A percentile compares a stretch with the other conserved stretches of the same genome.
These are phyloP conservation scores for Cyprinodon brontotheroides DNA, from an alignment of 2,113 vertebrate species.

Conservation along the genomic window DNA sequence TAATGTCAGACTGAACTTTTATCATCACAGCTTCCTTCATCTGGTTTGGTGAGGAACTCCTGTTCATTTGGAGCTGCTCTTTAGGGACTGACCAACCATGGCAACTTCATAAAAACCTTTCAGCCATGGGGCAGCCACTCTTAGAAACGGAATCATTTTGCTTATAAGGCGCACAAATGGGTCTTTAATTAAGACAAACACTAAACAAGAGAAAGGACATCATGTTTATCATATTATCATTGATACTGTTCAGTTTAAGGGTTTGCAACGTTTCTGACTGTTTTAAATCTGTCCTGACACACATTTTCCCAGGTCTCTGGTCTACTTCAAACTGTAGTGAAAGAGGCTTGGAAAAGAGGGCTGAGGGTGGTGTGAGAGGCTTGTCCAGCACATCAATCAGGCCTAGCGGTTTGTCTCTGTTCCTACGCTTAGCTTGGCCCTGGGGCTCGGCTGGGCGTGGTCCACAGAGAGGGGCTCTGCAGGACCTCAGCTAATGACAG, in stretches of 20 bases:
- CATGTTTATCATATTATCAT: neutral
- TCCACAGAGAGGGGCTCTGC: constrained; percentile 31
- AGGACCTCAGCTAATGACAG: constrained; percentile 75
- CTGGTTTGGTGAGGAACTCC: too few relatives aligned
- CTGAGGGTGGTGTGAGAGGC: constrained; percentile 18
- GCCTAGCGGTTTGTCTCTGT: constrained; percentile 25
- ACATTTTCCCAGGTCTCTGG: neutral
- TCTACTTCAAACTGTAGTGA: constrained; percentile 3
- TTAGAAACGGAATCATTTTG: neutral
- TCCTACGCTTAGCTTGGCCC: constrained; percentile 36
- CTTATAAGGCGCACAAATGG: neutral
- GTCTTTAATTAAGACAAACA: neutral
- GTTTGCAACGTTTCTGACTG: neutral
- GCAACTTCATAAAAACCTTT: too few relatives aligned
- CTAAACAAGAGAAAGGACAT: neutral
- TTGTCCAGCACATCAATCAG: constrained; percentile 68
- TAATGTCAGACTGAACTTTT: too few relatives aligned
- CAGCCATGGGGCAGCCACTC: too few relatives aligned
- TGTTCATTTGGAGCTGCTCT: too few relatives aligned
- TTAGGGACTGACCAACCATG: too few relatives aligned
- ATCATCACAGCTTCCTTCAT: too few relatives aligned
- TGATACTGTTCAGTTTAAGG: neutral
- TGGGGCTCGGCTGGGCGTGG: constrained; percentile 43
- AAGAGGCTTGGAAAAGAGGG: constrained; percentile 17
- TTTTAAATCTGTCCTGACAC: neutral